Evolutionary conservation across 1,140 invertebrate genomes (phyloP), one percentile per base, ranked within the genome.

Genomic region (Anastrepha obliqua): DNA sequence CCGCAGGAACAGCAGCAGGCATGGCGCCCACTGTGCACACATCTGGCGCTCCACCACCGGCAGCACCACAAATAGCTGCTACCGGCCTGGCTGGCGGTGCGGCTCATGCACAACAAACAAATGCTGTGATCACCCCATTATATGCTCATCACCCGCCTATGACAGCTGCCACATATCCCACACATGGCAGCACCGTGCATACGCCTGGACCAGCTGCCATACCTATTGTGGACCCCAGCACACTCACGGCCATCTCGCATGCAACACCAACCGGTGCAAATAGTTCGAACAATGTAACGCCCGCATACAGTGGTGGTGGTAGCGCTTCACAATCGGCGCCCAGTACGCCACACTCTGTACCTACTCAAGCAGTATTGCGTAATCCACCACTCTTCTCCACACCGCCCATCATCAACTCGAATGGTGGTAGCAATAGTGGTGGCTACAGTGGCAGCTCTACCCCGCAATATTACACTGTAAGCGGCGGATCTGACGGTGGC

Each of bases 311-410:
- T 11, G 39, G 88, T n/a, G 89, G 88, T 11, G 89, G 90, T 8
- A 70, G 87, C 29, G 89, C 89, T 17, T 91, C 92, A 1, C 92
- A 93, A 74, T 93, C 92, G 13, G 91, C 92, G 7, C 92, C 92
- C 0, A 92, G 91, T 42, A 93, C 92, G 29, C 92, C 92, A 62
- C 88, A 89, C 62, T 89, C 89, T 70, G 39, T 88, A 15, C 60
- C 89, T 78, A 58, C 78, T 55, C 62, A 86, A 51, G 58, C 60
- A 67, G 55, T 86, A 51, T 85, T 88, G 44, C 88, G 91, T 0
- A 92, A 93, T 88, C 91, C 91, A 5, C 91, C 92, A 20, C 64
- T 93, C 67, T 93, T 93, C 44, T 90, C 91, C 70, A 93, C 92
- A 0, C 92, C 92, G 2, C 92, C 92, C 17, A 87, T 89, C 20